phyloP scores from a whole-genome alignment of 2,888 invertebrate genomes.

The Buathra laborator region DNA sequence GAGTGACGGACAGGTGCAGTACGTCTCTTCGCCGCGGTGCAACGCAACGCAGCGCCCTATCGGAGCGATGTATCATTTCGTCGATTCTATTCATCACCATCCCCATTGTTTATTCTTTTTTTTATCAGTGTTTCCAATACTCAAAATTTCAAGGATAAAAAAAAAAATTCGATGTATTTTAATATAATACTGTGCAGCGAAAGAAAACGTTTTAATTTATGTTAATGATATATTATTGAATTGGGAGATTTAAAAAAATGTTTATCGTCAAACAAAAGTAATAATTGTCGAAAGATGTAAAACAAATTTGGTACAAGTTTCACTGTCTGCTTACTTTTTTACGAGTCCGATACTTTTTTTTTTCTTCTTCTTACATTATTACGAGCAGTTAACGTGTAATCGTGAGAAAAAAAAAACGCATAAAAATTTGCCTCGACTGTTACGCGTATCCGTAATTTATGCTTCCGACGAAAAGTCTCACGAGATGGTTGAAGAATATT shows the following conservation, averaged over 20 bases:
- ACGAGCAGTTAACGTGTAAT: conserved; percentile 24
- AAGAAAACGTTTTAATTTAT: neutral
- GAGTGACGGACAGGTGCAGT: conserved; percentile 53
- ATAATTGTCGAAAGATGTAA: no score
- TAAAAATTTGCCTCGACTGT: conserved; percentile 6
- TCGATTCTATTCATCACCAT: conserved; percentile 1
- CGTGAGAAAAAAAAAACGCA: conserved; percentile 1
- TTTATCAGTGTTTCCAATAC: neutral
- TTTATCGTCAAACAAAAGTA: no score
- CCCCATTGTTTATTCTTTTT: neutral
- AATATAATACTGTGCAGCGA: no score
- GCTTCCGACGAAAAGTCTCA: conserved; percentile 42
- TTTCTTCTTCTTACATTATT: neutral
- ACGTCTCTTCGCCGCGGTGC: conserved; percentile 12
- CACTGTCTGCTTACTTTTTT: neutral
- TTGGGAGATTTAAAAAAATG: no score
- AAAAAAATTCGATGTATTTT: no score
- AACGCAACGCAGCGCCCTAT: neutral
- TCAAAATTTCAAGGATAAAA: neutral
- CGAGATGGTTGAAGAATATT: conserved; percentile 14
- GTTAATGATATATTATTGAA: no score
- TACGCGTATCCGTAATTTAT: conserved; percentile 35
- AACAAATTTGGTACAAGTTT: neutral
- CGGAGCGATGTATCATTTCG: conserved; percentile 16
- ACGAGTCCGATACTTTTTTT: neutral